Evolutionary conservation across 2,113 vertebrate genomes (phyloP).

Genomic region (Glaucomys volans): DNA sequence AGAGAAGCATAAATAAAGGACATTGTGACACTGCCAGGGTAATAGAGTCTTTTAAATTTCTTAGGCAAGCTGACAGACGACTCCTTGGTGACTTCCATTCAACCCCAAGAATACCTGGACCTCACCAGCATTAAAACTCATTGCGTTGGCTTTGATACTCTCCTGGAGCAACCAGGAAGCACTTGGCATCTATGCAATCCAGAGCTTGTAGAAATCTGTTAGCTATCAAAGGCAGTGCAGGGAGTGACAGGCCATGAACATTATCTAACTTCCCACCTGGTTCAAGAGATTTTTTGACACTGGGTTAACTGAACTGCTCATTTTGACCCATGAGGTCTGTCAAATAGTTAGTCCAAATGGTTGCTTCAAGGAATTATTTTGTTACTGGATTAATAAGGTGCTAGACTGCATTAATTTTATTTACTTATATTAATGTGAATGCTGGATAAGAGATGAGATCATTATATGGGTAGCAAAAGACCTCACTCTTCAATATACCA

Average conservation of each 20-base stretch:
- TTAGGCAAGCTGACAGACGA: constrained; percentile 42
- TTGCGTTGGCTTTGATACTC: neutral
- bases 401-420: neutral
- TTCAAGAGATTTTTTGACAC: neutral
- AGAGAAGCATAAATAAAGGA: constrained; percentile 53
- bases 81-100: constrained; percentile 61
- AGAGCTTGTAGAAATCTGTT: neutral
- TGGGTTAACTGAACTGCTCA: neutral
- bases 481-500: neutral
- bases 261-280: neutral
- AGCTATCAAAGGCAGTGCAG: neutral
- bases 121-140: neutral
- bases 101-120: neutral
- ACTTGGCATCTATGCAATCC: neutral
- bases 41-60: constrained; percentile 43
- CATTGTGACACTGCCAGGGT: constrained; percentile 15
- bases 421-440: neutral
- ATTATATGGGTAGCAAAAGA: neutral
- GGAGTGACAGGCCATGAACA: neutral
- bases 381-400: neutral
- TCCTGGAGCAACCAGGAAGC: neutral
- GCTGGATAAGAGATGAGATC: neutral
- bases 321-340: neutral
- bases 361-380: neutral
- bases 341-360: neutral